Percentiles rank a stretch among this genome's conserved stretches.
phyloP scores from a whole-genome alignment of 2,888 invertebrate genomes.

The Dryomyza anilis region DNA sequence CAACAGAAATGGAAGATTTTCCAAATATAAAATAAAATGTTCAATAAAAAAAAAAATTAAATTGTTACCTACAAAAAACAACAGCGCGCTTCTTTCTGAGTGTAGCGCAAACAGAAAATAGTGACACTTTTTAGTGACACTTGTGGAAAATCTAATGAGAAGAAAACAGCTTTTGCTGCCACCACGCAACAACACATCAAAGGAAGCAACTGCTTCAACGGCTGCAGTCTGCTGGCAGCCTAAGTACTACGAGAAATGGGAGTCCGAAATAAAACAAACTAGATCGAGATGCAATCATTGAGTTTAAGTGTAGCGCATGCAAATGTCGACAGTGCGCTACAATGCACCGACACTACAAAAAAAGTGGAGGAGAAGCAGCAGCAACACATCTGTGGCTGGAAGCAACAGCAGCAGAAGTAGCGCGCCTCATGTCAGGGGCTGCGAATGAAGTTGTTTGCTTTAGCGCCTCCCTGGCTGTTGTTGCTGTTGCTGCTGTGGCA shows the following conservation, averaged over 20 bases:
- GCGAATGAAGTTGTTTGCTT: conserved; percentile 1
- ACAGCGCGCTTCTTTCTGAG: too few species aligned
- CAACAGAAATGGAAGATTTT: conserved; percentile 29
- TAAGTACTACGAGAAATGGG: neutral
- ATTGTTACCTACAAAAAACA: too few species aligned
- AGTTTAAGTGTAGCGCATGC: neutral
- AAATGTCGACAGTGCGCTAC: neutral
- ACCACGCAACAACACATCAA: neutral
- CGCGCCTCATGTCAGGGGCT: neutral
- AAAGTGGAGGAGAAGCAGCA: neutral
- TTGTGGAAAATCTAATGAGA: neutral
- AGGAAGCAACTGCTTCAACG: conserved; percentile 11
- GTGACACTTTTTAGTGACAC: too few species aligned
- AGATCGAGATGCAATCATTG: conserved; percentile 10
- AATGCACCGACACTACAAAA: neutral
- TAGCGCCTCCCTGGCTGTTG: conserved; percentile 23
- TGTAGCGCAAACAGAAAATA: neutral
- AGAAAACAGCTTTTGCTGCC: neutral
- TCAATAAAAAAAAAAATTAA: neutral
- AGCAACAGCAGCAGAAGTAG: neutral
- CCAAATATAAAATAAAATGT: neutral
- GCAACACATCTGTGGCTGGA: neutral
- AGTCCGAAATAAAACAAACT: neutral
- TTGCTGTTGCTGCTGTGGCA: neutral
- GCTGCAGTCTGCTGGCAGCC: conserved; percentile 18